These are phyloP conservation scores for Merluccius polli DNA, from an alignment of 2,797 vertebrate genomes.

Conservation along the genomic window DNA sequence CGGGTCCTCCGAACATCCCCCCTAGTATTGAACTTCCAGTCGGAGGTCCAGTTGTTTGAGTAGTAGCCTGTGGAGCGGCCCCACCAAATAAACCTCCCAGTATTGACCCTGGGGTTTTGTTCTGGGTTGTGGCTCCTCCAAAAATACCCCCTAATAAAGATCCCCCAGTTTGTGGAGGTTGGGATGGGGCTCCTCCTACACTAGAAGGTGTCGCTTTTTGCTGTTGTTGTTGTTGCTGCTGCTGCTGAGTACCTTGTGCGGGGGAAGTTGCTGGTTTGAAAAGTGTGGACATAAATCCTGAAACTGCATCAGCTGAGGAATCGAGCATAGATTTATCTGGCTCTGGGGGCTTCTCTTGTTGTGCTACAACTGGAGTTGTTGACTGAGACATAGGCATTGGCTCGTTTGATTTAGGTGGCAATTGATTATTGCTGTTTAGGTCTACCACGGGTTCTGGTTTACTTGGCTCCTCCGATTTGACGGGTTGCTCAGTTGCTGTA, in stretches of 20 bases:
- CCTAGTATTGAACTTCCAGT: slow-evolving; percentile 61
- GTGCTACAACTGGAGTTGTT: slow-evolving; percentile 41
- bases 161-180: slow-evolving; percentile 60
- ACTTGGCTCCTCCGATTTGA: slow-evolving; percentile 8
- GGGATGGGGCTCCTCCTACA: slow-evolving; percentile 54
- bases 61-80: slow-evolving; percentile 39
- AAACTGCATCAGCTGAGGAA: slow-evolving; percentile 81
- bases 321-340: slow-evolving; percentile 73
- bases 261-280: slow-evolving; percentile 63
- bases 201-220: slow-evolving; percentile 78
- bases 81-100: slow-evolving; percentile 73
- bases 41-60: slow-evolving; percentile 37
- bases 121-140: slow-evolving; percentile 55
- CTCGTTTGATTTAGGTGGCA: slow-evolving; percentile 35
- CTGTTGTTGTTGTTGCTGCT: slow-evolving; percentile 60
- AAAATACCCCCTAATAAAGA: slow-evolving; percentile 69
- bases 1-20: slow-evolving; percentile 63
- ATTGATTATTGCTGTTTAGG: slow-evolving; percentile 37
- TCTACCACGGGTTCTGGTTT: slow-evolving; percentile 10
- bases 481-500: slow-evolving; percentile 27
- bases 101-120: slow-evolving; percentile 60
- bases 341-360: slow-evolving; percentile 57
- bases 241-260: slow-evolving; percentile 55
- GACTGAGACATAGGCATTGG: slow-evolving; percentile 15
- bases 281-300: slow-evolving; percentile 80